Evolutionary conservation across 2,797 vertebrate species (phyloP), one percentile per base, ranked within the genome.

Genomic region (Sebastolobus altivelis): DNA sequence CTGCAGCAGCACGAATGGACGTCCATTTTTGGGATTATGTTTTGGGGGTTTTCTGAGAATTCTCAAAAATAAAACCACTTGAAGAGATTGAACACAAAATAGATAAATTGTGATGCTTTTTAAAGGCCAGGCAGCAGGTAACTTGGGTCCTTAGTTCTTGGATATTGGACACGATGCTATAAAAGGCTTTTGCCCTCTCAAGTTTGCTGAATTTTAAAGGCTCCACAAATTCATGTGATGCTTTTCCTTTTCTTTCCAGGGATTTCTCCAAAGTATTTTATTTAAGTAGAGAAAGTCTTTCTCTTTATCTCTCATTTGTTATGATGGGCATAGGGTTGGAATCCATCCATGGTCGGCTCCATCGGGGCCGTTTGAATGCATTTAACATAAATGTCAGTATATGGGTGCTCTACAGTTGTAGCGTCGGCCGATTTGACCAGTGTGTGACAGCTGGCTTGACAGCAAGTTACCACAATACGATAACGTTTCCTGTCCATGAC

Each of bases 51-150:
- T 68, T 70, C 22, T 22, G n/a, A 38, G n/a, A 65, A 61, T 37
- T 27, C 3, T 68, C 8, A 1, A 75, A 38, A 35, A 70, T 20
- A 52, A 80, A 79, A 77, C 16, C 12, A 60, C 40, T 60, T 33
- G 4, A 72, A 38, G 2, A 31, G 16, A n/a, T 33, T 55, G 8
- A 27, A 29, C 33, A 4, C 2, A 49, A 18, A 72, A 65, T 14
- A 61, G 29, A 72, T 37, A 11, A 22, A 22, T 8, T 61, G 55
- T 20, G 8, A 6, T 20, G 29, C 31, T 49, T 65, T 65, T 8
- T 0, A n/a, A 56, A 72, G 56, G 20, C 20, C 1, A 49, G 18
- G 40, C 46, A 67, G 56, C 31, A 27, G 29, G 31, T 20, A 20
- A 37, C 56, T 25, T 31, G 11, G 20, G 56, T 38, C 29, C 49